Base-by-base conservation (phyloP, 2,113 vertebrate genomes). In the Thamnaconus septentrionalis region DNA sequence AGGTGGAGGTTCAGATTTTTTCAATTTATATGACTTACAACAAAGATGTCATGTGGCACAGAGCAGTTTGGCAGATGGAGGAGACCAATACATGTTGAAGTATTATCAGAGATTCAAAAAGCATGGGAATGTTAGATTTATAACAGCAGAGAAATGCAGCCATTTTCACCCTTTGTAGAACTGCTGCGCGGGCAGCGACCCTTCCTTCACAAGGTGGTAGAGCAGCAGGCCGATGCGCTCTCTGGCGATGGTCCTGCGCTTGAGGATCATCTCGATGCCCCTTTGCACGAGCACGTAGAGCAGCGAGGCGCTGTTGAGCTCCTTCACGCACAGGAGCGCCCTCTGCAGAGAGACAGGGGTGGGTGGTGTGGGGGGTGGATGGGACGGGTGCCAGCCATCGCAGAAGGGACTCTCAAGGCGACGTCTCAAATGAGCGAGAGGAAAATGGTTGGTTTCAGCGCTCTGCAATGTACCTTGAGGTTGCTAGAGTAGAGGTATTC, bases 401-500 rank as follows among this genome's bases (percentile, higher is more conserved):
- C 18, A 31, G 2, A 31, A 31, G 18, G 18, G 18, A 31, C 18
- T 31, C 18, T 31, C 18, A 31, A 31, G 8, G 5, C 6, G 5
- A 47, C 5, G n/a, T 42, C 18, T 31, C 18, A 31, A 31, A 31
- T 8, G 7, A 4, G 10, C 90, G 2, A 12, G 46, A 12, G 8
- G 8, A 5, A 0, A 43, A 7, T 5, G 18, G 9, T 47, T 9
- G 6, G 43, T 3, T 5, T 4, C 0, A 7, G 46, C 41, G n/a
- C 8, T 31, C 6, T 3, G 1, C 18, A 31, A 31, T 31, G 61
- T 87, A 92, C 97, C 94, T 97, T 98, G 88, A 98, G 89, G 78
- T 99, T 96, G 61, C 95, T 98, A 79, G 98, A 95, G 85, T 99
- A 96, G 54, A 99, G 90, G 57, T 96, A 99, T 51, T 99, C 97